Conservation (phyloP, 2,888 invertebrate genomes). For the Baccha elongata region DNA sequence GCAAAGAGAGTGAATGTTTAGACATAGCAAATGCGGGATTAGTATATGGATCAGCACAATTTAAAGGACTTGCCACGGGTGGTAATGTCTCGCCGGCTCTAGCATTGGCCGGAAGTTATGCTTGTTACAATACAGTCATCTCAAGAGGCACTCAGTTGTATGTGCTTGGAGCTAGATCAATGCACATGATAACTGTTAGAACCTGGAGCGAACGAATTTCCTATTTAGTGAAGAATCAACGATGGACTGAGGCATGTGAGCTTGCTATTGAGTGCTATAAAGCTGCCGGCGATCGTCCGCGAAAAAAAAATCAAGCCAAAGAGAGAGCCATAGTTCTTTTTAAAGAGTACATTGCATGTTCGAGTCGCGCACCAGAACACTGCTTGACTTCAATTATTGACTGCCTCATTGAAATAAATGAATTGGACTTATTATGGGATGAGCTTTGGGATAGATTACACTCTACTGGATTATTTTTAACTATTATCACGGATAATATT, state of each 20-base stretch:
- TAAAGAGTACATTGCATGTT: conserved; percentile 82
- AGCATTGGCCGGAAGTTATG: conserved; percentile 85
- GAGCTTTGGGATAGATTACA: conserved; percentile 85
- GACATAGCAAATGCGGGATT: conserved; percentile 91
- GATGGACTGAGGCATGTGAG: conserved; percentile 85
- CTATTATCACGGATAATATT: conserved; percentile 88
- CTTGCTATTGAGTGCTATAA: conserved; percentile 83
- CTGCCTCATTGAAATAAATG: conserved; percentile 81
- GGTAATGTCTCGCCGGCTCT: conserved; percentile 91
- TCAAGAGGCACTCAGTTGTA: conserved; percentile 87
- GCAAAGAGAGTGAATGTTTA: conserved; percentile 92
- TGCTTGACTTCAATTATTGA: conserved; percentile 81
- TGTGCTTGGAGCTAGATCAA: conserved; percentile 86
- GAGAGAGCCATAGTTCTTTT: conserved; percentile 82
- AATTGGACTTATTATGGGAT: conserved; percentile 84
- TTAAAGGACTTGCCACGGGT: conserved; percentile 96
- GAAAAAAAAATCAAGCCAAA: conserved; percentile 81
- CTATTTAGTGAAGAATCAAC: conserved; percentile 85
- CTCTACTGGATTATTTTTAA: conserved; percentile 85
- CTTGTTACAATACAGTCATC: conserved; percentile 89
- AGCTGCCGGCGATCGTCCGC: conserved; percentile 80
- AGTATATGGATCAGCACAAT: conserved; percentile 93
- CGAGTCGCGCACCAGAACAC: conserved; percentile 81
- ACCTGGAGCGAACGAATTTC: conserved; percentile 87
- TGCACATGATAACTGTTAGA: conserved; percentile 85